Evolutionary conservation across 2,888 invertebrate genomes (phyloP), one percentile per base, ranked within the genome.

Genomic region (Meteorus cinctellus): DNA sequence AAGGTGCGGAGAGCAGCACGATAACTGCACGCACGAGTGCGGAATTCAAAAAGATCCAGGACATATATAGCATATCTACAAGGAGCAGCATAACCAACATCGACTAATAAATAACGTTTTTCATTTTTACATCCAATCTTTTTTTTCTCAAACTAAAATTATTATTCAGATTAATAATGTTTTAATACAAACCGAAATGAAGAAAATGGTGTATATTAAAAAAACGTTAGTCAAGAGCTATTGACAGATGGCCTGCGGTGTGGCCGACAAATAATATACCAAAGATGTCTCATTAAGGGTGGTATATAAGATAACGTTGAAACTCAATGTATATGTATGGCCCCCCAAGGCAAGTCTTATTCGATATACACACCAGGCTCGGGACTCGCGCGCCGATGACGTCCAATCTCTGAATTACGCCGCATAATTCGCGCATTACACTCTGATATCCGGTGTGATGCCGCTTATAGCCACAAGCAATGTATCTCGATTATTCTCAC

Each of bases 211-310:
- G n/a, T 62, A 36, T 34, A 27, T 29, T 41, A 24, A 29, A 67
- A 48, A 48, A 45, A 48, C 41, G 29, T 41, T 27, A 73, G 74
- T 76, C 59, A 78, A 75, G 69, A 69, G 69, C 63, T 75, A 77
- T 72, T 77, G 63, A 70, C 68, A 72, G 71, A 70, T 74, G 71
- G 77, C 80, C 80, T 51, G 68, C 66, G 79, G 79, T 66, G 24
- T 48, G 78, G 77, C 78, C 80, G 77, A 79, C 78, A 81, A 81
- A 84, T 85, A 85, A 87, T 86, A 85, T 84, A 84, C 82, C 81
- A 81, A 84, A 85, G 86, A 86, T 85, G 86, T 86, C 86, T 86
- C 86, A 85, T 87, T 86, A 87, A 81, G 80, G 80, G 81, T 81
- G 81, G 55, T 68, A 55, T 55, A 55, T 55, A 73, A 83, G 82